Evolutionary conservation across 2,888 invertebrate species (phyloP), one percentile per base, ranked within the genome.

Genomic region (Brachylomia viminalis): DNA sequence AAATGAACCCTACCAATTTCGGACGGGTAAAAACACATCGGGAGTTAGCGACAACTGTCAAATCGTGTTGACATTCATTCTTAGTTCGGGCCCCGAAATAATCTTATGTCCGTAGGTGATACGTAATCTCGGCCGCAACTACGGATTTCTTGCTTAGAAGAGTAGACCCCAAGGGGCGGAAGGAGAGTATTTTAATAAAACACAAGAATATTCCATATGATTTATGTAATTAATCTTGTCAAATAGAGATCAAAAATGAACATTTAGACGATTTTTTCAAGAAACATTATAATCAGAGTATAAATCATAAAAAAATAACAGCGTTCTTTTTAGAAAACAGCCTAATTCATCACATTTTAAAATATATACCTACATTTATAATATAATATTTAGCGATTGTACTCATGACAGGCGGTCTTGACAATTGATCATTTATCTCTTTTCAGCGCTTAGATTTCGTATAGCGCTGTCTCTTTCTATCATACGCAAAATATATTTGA

Each of bases 171-270:
- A n/a, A n/a, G 6, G 38, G 38, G 38, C 38, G 38, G 38, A 13
- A 27, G 15, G 15, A n/a, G 13, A 17, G 1, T 27, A 17, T 38
- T 23, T 4, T 10, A 79, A 79, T 79, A 79, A 82, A 84, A 82
- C 59, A 45, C 71, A 84, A 75, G 67, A n/a, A 49, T 67, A 67
- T 71, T 75, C 15, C 45, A 42, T 72, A 69, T 49, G 52, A 33
- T 47, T 75, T 83, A 42, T 82, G 80, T 80, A 62, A n/a, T n/a
- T 61, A 70, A 84, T 72, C 30, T 73, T 85, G 66, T 71, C 72
- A 77, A 82, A 73, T 47, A 82, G 83, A 83, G 83, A 83, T 83
- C 83, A 83, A 85, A 76, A 59, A 84, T 59, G 13, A 45, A 71
- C 23, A 80, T 62, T 76, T 66, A 75, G 38, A 56, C 65, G 38